Base-by-base conservation (phyloP, 2,888 invertebrate genomes). In the Brachyptera putata region DNA sequence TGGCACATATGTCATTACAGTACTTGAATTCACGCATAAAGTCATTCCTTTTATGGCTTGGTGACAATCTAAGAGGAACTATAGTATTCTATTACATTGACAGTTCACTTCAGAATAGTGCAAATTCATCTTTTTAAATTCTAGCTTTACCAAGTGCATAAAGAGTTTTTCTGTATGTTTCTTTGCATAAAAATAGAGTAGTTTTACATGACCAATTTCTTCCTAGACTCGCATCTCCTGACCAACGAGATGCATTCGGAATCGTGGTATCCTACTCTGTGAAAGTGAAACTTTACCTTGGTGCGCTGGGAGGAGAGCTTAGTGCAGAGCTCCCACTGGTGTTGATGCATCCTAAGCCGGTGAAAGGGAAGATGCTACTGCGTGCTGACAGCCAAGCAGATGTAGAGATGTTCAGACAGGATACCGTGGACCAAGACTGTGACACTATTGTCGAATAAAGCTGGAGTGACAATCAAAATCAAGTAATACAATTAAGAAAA, bases 221-320 rank as follows among this genome's bases (percentile, higher is more conserved):
- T n/a, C n/a, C n/a, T n/a, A n/a, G n/a, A n/a, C n/a, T n/a, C n/a
- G n/a, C n/a, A 30, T 80, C 84, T 65, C 86, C 91, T 11, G 92
- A 93, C 69, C 87, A 91, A 69, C 86, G 92, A 64, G 95, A 96
- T 75, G 90, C 92, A 56, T 93, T 96, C 72, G 96, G 96, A 62
- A 95, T 96, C 69, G 88, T 96, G 67, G 95, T 97, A 11, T 95
- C 94, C 39, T 97, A 97, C 80, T 91, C 91, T 60, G 92, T 92
- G 37, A 96, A 95, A 78, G 93, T 95, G 56, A 94, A 95, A 77
- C 81, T 97, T 56, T 94, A 93, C 75, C 81, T 97, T 66, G 95
- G 93, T 18, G 93, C 95, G 50, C 80, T 96, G 66, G 93, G 91
- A 62, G 95, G 96, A 3, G 95, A 96, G 77, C 77, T 97, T 49